A percentile compares a stretch with the other conserved stretches of the same genome.
Evolutionary conservation across 2,888 invertebrate species (phyloP).

Genomic region (Globia sparganii): DNA sequence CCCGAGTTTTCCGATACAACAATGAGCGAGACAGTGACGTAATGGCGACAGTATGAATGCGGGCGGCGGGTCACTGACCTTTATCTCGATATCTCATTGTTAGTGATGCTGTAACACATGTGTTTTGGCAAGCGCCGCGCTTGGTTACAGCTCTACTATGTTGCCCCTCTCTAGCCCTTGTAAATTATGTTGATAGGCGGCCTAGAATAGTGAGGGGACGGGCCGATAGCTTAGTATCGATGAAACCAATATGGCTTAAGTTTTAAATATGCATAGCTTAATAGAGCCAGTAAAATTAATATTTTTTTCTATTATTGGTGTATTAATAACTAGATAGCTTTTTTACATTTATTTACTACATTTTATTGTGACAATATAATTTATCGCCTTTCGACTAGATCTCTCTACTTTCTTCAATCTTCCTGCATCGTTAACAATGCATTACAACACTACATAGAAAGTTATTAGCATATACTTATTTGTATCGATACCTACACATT

Average conservation of each 20-base stretch:
- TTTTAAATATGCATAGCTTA: background rate
- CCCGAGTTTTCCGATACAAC: slow-evolving; percentile 57
- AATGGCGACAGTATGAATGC: slow-evolving; percentile 43
- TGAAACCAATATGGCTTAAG: background rate
- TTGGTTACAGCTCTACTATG: slow-evolving; percentile 64
- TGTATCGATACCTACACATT: slow-evolving; percentile 27
- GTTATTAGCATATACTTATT: background rate
- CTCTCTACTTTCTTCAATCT: background rate
- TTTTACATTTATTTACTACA: background rate
- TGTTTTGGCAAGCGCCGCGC: slow-evolving; percentile 70
- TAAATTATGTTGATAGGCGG: slow-evolving; percentile 67
- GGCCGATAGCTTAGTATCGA: slow-evolving; percentile 4
- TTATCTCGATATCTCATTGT: slow-evolving; percentile 62
- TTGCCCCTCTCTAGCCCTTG: slow-evolving; percentile 66
- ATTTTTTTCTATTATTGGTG: too few relatives aligned
- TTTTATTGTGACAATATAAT: slow-evolving; percentile 5
- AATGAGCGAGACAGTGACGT: slow-evolving; percentile 61
- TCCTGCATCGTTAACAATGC: background rate
- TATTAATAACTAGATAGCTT: background rate
- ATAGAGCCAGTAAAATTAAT: too few relatives aligned
- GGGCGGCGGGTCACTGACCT: slow-evolving; percentile 57
- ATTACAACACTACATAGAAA: too few relatives aligned
- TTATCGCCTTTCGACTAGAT: background rate
- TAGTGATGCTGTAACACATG: slow-evolving; percentile 66
- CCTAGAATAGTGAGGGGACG: slow-evolving; percentile 35